phyloP scores from a whole-genome alignment of 1,140 invertebrate species.

The Euwallacea similis region DNA sequence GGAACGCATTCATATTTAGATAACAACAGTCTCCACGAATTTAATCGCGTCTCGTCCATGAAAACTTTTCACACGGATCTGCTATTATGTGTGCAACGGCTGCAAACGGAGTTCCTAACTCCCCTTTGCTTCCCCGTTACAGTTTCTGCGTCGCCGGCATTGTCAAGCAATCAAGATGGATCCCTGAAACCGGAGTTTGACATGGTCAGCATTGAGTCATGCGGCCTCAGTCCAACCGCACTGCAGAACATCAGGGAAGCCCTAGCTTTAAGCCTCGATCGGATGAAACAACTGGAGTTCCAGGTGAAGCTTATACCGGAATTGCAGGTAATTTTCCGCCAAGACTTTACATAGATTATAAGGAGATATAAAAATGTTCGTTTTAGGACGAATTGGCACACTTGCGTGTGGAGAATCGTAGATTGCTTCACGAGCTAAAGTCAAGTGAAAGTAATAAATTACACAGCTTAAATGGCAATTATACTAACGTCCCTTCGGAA shows the following conservation, averaged over 20 bases:
- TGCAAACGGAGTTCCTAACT: constrained; percentile 36
- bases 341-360: too few species aligned
- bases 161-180: constrained; percentile 43
- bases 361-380: too few species aligned
- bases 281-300: constrained; percentile 79
- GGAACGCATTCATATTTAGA: constrained; percentile 9
- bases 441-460: constrained; percentile 52
- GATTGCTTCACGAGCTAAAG: constrained; percentile 63
- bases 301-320: constrained; percentile 83
- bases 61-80: constrained; percentile 14
- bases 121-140: constrained; percentile 2
- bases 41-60: constrained; percentile 17
- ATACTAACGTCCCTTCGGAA: constrained; percentile 22
- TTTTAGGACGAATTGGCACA: constrained; percentile 62
- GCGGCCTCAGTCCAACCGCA: constrained; percentile 44
- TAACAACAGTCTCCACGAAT: constrained; percentile 9
- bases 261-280: constrained; percentile 76
- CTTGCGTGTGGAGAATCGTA: constrained; percentile 74
- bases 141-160: constrained; percentile 31
- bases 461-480: constrained; percentile 54
- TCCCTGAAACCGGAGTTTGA: constrained; percentile 45
- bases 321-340: constrained; percentile 63
- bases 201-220: constrained; percentile 47
- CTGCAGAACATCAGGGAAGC: constrained; percentile 68
- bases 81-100: constrained; percentile 40